Conservation (phyloP, 2,113 vertebrate genomes). For the Neolamprologus brichardi region DNA sequence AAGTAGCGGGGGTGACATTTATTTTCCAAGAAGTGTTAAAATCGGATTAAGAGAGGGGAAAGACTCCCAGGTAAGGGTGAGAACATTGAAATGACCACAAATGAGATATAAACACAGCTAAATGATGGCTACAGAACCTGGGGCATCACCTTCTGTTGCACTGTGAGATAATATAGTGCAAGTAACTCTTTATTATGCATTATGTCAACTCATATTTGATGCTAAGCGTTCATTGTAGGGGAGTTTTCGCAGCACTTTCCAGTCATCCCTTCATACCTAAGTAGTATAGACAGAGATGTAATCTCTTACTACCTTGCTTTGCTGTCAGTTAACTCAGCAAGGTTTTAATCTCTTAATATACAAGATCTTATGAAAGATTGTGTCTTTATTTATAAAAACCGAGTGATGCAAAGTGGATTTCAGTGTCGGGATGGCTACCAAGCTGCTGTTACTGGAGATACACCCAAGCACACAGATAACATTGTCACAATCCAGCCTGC, state of each 20-base stretch:
- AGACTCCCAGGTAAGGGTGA: background rate
- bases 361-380: background rate
- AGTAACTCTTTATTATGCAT: background rate
- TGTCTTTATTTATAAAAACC: background rate
- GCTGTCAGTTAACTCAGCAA: background rate
- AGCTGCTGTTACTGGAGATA: background rate
- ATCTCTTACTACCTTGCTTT: background rate
- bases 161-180: background rate
- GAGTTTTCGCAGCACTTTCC: background rate
- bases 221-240: background rate
- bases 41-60: background rate
- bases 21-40: constrained; percentile 8
- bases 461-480: background rate
- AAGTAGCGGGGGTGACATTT: background rate
- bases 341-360: background rate
- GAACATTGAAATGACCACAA: background rate
- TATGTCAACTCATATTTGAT: background rate
- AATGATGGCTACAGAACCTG: background rate
- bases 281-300: background rate
- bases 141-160: background rate
- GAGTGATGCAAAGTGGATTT: background rate
- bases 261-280: background rate
- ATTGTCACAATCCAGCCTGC: background rate
- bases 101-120: background rate
- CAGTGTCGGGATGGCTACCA: background rate